phyloP scores from a whole-genome alignment of 1,140 invertebrate genomes.

The Habropoda laboriosa region DNA sequence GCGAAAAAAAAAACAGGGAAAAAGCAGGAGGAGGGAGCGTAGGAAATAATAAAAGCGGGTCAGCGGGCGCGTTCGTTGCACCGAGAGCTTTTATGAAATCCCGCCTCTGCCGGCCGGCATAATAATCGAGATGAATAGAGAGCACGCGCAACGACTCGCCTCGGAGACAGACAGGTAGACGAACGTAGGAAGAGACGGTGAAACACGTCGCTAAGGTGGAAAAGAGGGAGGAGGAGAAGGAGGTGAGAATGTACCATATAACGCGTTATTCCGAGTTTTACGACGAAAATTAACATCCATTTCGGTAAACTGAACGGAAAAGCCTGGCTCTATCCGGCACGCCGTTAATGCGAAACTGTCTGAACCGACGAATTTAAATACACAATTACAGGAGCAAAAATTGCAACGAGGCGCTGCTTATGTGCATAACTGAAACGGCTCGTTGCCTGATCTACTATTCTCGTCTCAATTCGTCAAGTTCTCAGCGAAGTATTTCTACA shows the following conservation, averaged over 20 bases:
- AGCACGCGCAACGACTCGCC: slow-evolving; percentile 2
- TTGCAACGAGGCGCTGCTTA: too few relatives aligned
- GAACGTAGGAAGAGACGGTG: neutral
- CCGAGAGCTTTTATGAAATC: slow-evolving; percentile 48
- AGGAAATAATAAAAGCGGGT: slow-evolving; percentile 45
- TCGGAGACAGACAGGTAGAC: slow-evolving; percentile 1
- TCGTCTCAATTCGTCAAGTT: too few relatives aligned
- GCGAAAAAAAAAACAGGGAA: slow-evolving; percentile 10
- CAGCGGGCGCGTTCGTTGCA: slow-evolving; percentile 40
- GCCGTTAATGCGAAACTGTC: slow-evolving; percentile 12
- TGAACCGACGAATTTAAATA: slow-evolving; percentile 21
- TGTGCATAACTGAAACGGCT: too few relatives aligned
- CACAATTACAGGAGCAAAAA: neutral
- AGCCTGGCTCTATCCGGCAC: neutral
- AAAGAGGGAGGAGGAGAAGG: neutral
- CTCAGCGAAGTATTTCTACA: too few relatives aligned
- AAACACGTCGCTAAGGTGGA: neutral
- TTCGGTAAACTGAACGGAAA: slow-evolving; percentile 45
- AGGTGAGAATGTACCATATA: too few relatives aligned
- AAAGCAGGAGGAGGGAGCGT: slow-evolving; percentile 20
- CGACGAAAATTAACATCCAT: slow-evolving; percentile 45
- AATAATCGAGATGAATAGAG: slow-evolving; percentile 50
- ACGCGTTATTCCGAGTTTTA: slow-evolving; percentile 44
- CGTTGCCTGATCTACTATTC: too few relatives aligned
- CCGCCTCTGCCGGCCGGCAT: slow-evolving; percentile 29